phyloP scores from a whole-genome alignment of 1,140 invertebrate genomes.

The Eriocheir sinensis region DNA sequence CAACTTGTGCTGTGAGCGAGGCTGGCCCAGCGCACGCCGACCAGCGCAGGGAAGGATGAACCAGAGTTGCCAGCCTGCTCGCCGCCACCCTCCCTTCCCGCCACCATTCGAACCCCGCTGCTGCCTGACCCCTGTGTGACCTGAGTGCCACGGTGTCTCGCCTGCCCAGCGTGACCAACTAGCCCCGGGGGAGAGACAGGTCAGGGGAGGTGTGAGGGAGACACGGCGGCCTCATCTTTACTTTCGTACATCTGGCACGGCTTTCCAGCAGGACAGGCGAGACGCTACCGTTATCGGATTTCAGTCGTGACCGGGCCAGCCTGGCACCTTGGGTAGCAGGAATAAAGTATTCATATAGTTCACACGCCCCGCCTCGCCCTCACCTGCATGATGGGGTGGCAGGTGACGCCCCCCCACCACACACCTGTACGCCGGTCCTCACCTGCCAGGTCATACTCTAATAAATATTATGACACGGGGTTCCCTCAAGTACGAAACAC shows the following conservation, averaged over 20 bases:
- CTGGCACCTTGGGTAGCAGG: slow-evolving; percentile 67
- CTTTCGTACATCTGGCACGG: slow-evolving; percentile 58
- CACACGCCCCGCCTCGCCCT: slow-evolving; percentile 54
- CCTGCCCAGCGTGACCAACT: background rate
- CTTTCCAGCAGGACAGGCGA: slow-evolving; percentile 64
- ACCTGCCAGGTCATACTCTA: background rate
- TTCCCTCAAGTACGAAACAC: background rate
- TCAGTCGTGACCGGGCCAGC: slow-evolving; percentile 73
- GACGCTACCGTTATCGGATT: slow-evolving; percentile 78
- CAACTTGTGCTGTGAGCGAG: slow-evolving; percentile 73
- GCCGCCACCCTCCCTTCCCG: slow-evolving; percentile 28
- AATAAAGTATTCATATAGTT: slow-evolving; percentile 64
- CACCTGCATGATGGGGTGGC: background rate
- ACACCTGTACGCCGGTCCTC: background rate
- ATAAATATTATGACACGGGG: background rate
- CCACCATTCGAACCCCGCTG: background rate
- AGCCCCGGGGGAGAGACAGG: background rate
- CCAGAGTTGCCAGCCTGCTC: slow-evolving; percentile 52
- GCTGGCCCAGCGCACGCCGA: slow-evolving; percentile 30
- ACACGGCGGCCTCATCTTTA: background rate
- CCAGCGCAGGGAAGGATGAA: slow-evolving; percentile 75
- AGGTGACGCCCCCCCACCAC: background rate
- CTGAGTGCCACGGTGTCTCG: background rate
- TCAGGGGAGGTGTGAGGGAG: background rate
- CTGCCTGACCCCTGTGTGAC: background rate